These are phyloP conservation scores for Clarias fuscus DNA, from an alignment of 2,797 vertebrate species.

Conservation along the genomic window DNA sequence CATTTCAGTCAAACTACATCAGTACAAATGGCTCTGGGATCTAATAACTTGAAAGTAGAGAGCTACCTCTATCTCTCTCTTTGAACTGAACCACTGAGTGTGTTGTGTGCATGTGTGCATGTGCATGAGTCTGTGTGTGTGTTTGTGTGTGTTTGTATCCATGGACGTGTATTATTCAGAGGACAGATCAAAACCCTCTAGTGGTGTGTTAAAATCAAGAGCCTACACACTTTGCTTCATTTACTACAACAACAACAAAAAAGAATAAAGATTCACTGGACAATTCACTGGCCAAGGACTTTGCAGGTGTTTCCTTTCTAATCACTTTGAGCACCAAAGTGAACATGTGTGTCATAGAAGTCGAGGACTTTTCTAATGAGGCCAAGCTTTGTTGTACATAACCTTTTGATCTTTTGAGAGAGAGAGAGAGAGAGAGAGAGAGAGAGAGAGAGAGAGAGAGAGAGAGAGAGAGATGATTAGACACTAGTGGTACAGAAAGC, in stretches of 20 bases:
- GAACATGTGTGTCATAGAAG: conserved; percentile 38
- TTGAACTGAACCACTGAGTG: conserved; percentile 78
- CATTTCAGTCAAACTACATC: conserved; percentile 87
- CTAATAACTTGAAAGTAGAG: conserved; percentile 88
- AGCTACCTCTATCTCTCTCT: conserved; percentile 80
- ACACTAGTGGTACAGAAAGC: background rate
- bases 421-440: conserved; percentile 8
- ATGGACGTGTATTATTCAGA: conserved; percentile 3
- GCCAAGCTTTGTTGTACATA: conserved; percentile 68
- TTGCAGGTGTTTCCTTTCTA: conserved; percentile 67
- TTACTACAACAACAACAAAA: conserved; percentile 54
- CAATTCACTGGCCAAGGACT: conserved; percentile 68
- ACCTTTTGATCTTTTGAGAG: conserved; percentile 73
- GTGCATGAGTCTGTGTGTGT: conserved; percentile 10
- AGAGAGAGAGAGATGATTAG: conserved; percentile 7
- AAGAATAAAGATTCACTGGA: conserved; percentile 67
- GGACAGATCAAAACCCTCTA: conserved; percentile 84
- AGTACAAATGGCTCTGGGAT: conserved; percentile 85
- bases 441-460: conserved; percentile 7
- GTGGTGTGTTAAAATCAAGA: conserved; percentile 48
- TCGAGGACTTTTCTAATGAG: conserved; percentile 55
- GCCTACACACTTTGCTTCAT: conserved; percentile 38
- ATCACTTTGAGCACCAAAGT: conserved; percentile 60
- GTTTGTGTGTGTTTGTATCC: too few relatives aligned
- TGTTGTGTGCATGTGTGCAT: conserved; percentile 19